A percentile compares a stretch with the other conserved stretches of the same genome.
Conservation (phyloP, 2,797 vertebrate species). For the Megaceryle alcyon region DNA sequence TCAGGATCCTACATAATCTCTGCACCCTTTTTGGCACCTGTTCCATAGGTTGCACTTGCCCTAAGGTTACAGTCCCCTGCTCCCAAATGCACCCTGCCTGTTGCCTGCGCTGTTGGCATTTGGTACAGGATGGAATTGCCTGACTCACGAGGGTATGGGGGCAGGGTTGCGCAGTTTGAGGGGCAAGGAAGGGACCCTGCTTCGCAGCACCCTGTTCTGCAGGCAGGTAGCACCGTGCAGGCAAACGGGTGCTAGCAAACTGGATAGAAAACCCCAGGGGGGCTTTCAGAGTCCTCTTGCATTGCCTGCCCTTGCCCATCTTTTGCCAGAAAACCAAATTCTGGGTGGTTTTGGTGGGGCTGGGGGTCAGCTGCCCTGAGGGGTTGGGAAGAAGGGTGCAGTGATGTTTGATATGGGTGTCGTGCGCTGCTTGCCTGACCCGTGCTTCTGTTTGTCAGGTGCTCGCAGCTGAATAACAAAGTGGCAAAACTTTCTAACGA, state of each 20-base stretch:
- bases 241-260: not conserved
- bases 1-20: not conserved
- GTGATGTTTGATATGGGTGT: not conserved
- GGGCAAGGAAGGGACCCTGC: not conserved
- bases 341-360: not conserved
- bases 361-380: not conserved
- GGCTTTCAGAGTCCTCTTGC: not conserved
- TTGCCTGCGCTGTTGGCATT: not conserved
- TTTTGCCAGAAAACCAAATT: not conserved
- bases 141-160: not conserved
- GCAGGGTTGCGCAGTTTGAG: not conserved
- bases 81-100: not conserved
- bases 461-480: constrained; percentile 86
- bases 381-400: not conserved
- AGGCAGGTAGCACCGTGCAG: not conserved
- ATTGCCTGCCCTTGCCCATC: not conserved
- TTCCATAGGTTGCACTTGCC: not conserved
- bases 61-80: not conserved
- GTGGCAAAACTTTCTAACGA: constrained; percentile 89
- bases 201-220: not conserved
- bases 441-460: constrained; percentile 76
- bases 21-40: not conserved
- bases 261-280: not conserved
- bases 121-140: not conserved
- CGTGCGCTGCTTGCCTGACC: not conserved